These are phyloP conservation scores for Barbus barbus DNA, from an alignment of 2,113 vertebrate species.

Conservation along the genomic window DNA sequence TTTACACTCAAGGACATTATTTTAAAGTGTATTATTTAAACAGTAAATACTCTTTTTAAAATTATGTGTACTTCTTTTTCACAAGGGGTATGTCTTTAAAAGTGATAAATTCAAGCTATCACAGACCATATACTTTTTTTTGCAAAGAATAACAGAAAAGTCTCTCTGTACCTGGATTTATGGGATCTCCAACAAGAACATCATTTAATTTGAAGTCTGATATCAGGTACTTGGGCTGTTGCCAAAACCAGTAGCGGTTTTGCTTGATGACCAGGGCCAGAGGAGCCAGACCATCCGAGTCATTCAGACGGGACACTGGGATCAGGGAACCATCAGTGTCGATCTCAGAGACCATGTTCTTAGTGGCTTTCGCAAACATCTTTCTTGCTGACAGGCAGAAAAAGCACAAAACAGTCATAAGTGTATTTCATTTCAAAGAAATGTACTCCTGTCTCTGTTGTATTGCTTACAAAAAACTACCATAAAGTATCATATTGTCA, in stretches of 20 bases:
- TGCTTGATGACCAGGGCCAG: constrained; percentile 85
- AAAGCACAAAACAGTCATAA: background rate
- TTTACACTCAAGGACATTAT: too few species aligned
- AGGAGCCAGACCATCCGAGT: constrained; percentile 79
- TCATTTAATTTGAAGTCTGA: constrained; percentile 84
- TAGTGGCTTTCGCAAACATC: constrained; percentile 93
- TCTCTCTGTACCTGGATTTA: constrained; percentile 81
- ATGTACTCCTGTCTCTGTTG: background rate
- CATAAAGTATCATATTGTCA: background rate
- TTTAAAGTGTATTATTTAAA: too few species aligned
- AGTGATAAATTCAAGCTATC: background rate
- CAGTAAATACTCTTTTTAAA: too few species aligned
- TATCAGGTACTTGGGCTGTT: constrained; percentile 84
- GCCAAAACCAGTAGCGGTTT: constrained; percentile 87
- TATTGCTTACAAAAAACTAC: background rate
- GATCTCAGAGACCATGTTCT: constrained; percentile 86
- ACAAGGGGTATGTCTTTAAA: background rate
- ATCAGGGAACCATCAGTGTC: constrained; percentile 82
- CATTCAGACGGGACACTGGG: constrained; percentile 81
- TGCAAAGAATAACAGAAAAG: background rate
- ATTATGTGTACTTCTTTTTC: background rate
- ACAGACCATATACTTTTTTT: background rate
- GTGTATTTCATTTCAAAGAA: background rate
- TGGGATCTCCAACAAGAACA: constrained; percentile 77
- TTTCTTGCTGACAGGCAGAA: constrained; percentile 1